A percentile compares a stretch with the other conserved stretches of the same genome.
These are phyloP conservation scores for Sigmodon hispidus DNA, from an alignment of 2,113 vertebrate species.

Conservation along the genomic window DNA sequence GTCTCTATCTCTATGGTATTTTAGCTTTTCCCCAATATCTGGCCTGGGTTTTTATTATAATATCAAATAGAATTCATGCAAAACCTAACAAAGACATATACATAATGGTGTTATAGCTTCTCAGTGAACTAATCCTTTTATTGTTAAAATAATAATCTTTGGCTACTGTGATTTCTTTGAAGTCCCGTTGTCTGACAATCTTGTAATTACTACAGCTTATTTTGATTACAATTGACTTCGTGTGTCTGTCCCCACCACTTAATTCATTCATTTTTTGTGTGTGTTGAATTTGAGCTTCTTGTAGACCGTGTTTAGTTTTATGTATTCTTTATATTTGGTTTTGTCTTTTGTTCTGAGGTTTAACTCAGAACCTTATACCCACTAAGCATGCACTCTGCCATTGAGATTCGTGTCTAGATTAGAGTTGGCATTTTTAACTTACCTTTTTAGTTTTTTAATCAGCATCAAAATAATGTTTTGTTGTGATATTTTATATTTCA, in stretches of 20 bases:
- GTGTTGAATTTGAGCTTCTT: neutral
- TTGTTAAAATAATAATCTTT: neutral
- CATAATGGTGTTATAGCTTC: neutral
- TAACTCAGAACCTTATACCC: neutral
- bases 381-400: neutral
- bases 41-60: no score
- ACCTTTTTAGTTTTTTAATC: neutral
- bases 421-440: neutral
- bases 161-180: neutral
- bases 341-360: neutral
- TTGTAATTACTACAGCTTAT: neutral
- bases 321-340: neutral
- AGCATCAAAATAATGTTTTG: neutral
- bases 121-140: neutral
- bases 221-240: neutral
- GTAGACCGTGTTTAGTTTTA: neutral
- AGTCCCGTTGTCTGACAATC: neutral
- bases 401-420: neutral
- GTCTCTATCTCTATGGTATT: no score
- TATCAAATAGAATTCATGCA: no score
- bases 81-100: neutral
- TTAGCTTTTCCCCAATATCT: no score
- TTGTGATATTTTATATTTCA: neutral
- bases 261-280: neutral
- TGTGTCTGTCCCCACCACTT: neutral